A percentile compares a stretch with the other conserved stretches of the same genome.
Conservation (phyloP, 2,797 vertebrate species). For the Tapera naevia region DNA sequence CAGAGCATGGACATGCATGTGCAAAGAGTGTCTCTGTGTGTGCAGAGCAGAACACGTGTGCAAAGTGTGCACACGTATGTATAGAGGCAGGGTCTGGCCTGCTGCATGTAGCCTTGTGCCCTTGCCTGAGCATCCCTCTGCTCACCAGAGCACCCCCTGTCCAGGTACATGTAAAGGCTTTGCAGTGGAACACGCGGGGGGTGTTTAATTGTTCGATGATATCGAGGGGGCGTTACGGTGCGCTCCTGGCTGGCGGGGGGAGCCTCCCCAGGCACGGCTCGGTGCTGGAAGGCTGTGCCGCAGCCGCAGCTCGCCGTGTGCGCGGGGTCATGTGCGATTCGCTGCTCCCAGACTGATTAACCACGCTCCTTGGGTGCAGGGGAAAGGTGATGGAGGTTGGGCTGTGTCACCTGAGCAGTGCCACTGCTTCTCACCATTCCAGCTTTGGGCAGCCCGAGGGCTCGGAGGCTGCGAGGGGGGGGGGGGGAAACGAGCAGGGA, state of each 20-base stretch:
- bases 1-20: too few species aligned
- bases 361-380: accelerated
- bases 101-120: accelerated
- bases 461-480: too few species aligned
- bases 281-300: not conserved
- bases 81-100: too few species aligned
- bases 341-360: not conserved
- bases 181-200: accelerated
- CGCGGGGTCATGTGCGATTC: not conserved
- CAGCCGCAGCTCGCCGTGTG: accelerated
- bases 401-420: accelerated
- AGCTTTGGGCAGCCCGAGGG: not conserved
- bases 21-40: too few species aligned
- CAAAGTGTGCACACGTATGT: too few species aligned
- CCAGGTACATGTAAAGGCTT: accelerated
- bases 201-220: not conserved
- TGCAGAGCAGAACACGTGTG: too few species aligned
- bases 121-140: not conserved
- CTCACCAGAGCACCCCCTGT: not conserved
- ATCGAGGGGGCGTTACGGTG: accelerated
- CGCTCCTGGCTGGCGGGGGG: not conserved
- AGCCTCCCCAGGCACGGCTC: not conserved
- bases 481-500: too few species aligned
- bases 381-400: not conserved
- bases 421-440: accelerated